Conservation (phyloP, 2,113 vertebrate genomes). For the Euleptes europaea region DNA sequence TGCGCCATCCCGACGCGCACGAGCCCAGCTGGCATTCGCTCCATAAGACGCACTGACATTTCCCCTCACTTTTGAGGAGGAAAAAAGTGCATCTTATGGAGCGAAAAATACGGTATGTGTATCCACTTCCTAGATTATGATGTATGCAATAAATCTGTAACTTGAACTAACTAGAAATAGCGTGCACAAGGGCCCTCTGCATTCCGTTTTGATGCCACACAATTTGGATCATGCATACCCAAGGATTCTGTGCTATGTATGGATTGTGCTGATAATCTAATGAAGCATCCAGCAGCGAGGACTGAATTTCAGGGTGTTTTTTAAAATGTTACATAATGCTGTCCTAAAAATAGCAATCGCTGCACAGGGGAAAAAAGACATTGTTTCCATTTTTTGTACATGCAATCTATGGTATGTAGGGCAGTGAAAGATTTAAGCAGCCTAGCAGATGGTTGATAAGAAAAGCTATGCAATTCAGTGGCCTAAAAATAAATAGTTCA, state of each 20-base stretch:
- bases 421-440: background rate
- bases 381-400: background rate
- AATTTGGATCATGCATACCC: no score
- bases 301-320: background rate
- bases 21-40: no score
- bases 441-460: background rate
- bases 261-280: background rate
- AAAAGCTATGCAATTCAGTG: conserved; percentile 14
- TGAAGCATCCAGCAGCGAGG: conserved; percentile 1
- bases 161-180: background rate
- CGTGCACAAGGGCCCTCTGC: background rate
- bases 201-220: no score
- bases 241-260: no score
- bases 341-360: conserved; percentile 5
- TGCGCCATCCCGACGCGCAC: no score
- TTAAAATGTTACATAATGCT: background rate
- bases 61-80: no score
- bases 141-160: background rate
- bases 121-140: no score
- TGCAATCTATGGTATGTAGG: background rate
- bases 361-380: rapidly evolving
- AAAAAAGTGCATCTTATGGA: no score
- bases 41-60: no score
- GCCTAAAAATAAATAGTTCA: background rate
- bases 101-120: no score